Base-by-base conservation (phyloP, 2,888 invertebrate genomes). In the Shargacucullia verbasci region DNA sequence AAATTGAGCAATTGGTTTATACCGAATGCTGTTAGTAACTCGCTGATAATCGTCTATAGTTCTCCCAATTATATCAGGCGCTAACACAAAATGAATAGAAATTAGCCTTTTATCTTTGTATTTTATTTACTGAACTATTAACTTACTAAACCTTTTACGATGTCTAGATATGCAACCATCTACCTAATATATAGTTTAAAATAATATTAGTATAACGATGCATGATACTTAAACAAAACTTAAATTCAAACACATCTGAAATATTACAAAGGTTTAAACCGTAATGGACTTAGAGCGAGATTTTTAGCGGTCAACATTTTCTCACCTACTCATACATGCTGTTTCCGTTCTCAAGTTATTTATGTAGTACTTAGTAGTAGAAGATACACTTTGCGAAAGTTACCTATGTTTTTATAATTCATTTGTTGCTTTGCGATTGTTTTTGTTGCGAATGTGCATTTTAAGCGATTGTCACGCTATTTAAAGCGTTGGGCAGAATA, bases 361-460 rank as follows among this genome's bases (percentile, higher is more conserved):
- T 68, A 68, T 76, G 72, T 64, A 55, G 60, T 59, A n/a, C n/a
- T n/a, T n/a, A 59, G 67, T 62, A 49, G 37, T 44, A 54, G 65
- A 54, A 66, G 13, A 20, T 20, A 2, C 20, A 20, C 20, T 20
- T 57, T 78, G 88, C 87, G 83, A 85, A 83, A 84, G 83, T 82
- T 58, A 20, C 20, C 20, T 20, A 44, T 70, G 70, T 79, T 78
- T 75, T 71, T 70, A 71, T 78, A 79, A 75, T 82, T 80, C 49
- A 74, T 80, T 66, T 70, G 73, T 74, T 81, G 88, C 89, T 81
- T 63, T 78, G 90, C 90, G 86, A 88, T 81, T 88, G 82, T 78
- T 59, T 67, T 70, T 73, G 64, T 78, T 75, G 72, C 78, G 72
- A 80, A 77, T 73, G 59, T 71, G 62, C 60, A 61, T 59, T 58